Base-by-base conservation (phyloP, 2,888 invertebrate species). In the Cetonia aurata region DNA sequence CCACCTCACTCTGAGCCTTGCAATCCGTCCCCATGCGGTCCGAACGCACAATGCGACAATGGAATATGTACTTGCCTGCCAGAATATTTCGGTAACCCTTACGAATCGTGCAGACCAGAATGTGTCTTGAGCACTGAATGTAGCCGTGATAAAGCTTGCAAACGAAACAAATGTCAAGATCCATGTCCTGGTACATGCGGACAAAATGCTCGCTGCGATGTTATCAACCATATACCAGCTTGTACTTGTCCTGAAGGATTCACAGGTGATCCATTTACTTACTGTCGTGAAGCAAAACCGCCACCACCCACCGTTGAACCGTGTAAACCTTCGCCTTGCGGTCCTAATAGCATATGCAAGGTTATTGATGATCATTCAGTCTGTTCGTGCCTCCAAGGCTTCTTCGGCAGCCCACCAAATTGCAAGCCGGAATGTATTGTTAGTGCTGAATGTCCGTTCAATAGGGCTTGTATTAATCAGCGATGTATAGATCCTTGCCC, bases 11-110 rank as follows among this genome's bases (percentile, higher is more conserved):
- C 81, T 52, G 89, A 91, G 80, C 89, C 88, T 3, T 92, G 91
- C 79, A 86, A 89, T 79, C 90, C 93, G 57, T 92, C 91, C 59
- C 93, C 94, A 0, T 96, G 96, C 80, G 93, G 93, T 48, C 86
- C 90, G 44, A 92, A 93, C 81, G 89, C 93, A 1, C 83, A 89
- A 69, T 92, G 91, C 78, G 87, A 87, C 59, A 87, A 89, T 72
- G 91, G 91, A 19, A 86, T 84, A 67, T 91, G 91, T 78, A 87
- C 87, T 17, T 91, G 91, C 77, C 80, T 88, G 69, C 85, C 87
- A 70, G 90, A 90, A 79, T 89, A 89, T 77, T 86, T 87, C 77
- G 92, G 92, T 60, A 90, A 92, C 83, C 92, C 93, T 17, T 88
- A 89, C 72, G 82, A 88, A 74, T 90, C 89, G 0, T 92, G 92